Evolutionary conservation across 1,140 invertebrate genomes (phyloP), one percentile per base, ranked within the genome.

Genomic region (Homarus americanus): DNA sequence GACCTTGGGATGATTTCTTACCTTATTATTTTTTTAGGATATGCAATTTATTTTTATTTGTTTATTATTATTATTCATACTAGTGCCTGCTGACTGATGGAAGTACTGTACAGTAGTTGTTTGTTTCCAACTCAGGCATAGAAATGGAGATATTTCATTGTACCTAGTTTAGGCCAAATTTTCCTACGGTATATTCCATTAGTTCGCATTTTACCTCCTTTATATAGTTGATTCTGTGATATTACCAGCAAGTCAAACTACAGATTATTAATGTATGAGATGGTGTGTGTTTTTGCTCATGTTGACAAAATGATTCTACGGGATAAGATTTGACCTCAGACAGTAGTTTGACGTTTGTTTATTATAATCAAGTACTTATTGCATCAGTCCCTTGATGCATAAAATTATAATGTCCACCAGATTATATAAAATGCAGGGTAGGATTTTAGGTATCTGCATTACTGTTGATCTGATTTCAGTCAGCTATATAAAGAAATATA

Each of bases 161-260:
- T 69, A 28, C 5, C 5, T 49, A 69, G 28, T 69, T 28, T 4
- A 32, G 20, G 20, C 12, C 17, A 69, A 69, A 28, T 24, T 32
- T 1, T 32, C 12, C 63, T 32, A 69, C 2, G 2, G 32, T 32
- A 63, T 69, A 32, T 69, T 69, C n/a, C 28, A 32, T 28, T 69
- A 69, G 28, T 69, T 69, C 1, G 5, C 5, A 9, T 24, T 28
- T 24, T 69, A 69, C 63, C 28, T 28, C 28, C 63, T 32, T 69
- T 69, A 4, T 69, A 28, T 69, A 69, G 63, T 32, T 69, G 32
- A 69, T 69, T 69, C 63, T 69, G 63, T 69, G 63, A 69, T 69
- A 69, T 69, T 69, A 32, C 28, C n/a, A 69, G 63, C 63, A 32
- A 69, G 28, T 69, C 28, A 32, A 32, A 69, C 63, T 32, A 69